These are phyloP conservation scores for Asteroscopus sphinx DNA, from an alignment of 2,888 invertebrate genomes.

Conservation along the genomic window DNA sequence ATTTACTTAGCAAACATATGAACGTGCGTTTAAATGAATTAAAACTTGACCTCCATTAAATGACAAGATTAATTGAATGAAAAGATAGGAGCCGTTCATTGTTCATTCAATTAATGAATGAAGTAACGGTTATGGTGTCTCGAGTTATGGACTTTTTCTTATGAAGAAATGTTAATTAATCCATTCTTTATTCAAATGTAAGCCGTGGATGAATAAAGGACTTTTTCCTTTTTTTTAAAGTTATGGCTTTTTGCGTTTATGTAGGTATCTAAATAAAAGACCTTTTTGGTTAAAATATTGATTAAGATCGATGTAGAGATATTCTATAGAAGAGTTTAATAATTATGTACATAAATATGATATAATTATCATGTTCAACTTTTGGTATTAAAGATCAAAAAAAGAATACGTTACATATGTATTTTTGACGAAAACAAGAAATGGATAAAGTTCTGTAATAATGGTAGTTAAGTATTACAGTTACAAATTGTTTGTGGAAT, in stretches of 20 bases:
- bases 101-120: slow-evolving; percentile 67
- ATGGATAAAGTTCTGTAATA: slow-evolving; percentile 41
- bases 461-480: slow-evolving; percentile 35
- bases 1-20: slow-evolving; percentile 43
- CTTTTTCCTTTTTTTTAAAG: slow-evolving; percentile 13
- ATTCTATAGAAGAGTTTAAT: not conserved
- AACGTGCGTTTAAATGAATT: slow-evolving; percentile 60
- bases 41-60: slow-evolving; percentile 60
- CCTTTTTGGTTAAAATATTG: not conserved
- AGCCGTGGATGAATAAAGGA: not conserved
- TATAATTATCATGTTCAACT: not conserved
- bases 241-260: not conserved
- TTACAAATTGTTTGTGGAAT: slow-evolving; percentile 21
- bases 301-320: not conserved
- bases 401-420: not conserved
- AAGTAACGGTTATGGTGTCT: slow-evolving; percentile 53
- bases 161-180: slow-evolving; percentile 43
- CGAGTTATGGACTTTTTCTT: slow-evolving; percentile 57
- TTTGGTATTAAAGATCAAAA: not conserved
- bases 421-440: slow-evolving; percentile 23
- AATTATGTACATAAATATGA: too few species aligned
- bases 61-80: slow-evolving; percentile 73
- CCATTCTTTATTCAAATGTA: slow-evolving; percentile 32
- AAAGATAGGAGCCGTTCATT: slow-evolving; percentile 63
- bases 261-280: not conserved